phyloP scores from a whole-genome alignment of 2,888 invertebrate genomes.

The Eumerus sabulonum region DNA sequence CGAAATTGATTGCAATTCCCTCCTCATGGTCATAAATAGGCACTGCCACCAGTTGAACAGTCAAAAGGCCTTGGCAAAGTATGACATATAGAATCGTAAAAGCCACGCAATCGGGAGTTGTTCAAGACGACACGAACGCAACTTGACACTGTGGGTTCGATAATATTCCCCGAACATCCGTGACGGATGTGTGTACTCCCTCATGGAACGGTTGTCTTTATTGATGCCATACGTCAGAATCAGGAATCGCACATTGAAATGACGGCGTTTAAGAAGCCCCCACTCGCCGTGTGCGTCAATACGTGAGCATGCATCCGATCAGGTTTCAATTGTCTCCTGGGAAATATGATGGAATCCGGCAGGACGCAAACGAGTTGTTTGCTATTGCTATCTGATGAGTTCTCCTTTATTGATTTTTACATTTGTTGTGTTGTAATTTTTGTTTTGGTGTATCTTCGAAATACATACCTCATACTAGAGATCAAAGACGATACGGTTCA shows the following conservation, averaged over 20 bases:
- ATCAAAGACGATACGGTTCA: slow-evolving; percentile 14
- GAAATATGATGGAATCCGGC: background rate
- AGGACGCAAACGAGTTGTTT: background rate
- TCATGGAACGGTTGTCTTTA: background rate
- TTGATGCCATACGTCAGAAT: slow-evolving; percentile 31
- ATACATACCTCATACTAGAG: slow-evolving; percentile 1
- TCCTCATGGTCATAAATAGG: slow-evolving; percentile 5
- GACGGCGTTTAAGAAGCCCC: slow-evolving; percentile 15
- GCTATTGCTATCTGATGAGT: slow-evolving; percentile 39
- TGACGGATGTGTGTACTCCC: background rate
- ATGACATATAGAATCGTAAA: slow-evolving; percentile 37
- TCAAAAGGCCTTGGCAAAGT: background rate
- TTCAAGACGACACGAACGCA: background rate
- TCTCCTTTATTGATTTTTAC: slow-evolving; percentile 5
- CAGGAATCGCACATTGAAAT: slow-evolving; percentile 31
- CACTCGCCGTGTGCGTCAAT: too few species aligned
- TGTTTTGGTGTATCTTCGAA: background rate
- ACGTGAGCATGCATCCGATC: slow-evolving; percentile 13
- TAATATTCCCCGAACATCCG: background rate
- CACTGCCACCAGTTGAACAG: background rate
- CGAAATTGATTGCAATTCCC: slow-evolving; percentile 36
- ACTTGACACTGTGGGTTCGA: too few species aligned
- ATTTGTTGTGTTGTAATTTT: background rate
- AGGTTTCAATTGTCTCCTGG: slow-evolving; percentile 35
- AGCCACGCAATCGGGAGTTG: slow-evolving; percentile 29